Base-by-base conservation (phyloP, 2,113 vertebrate genomes). In the Sebastes schlegelii region DNA sequence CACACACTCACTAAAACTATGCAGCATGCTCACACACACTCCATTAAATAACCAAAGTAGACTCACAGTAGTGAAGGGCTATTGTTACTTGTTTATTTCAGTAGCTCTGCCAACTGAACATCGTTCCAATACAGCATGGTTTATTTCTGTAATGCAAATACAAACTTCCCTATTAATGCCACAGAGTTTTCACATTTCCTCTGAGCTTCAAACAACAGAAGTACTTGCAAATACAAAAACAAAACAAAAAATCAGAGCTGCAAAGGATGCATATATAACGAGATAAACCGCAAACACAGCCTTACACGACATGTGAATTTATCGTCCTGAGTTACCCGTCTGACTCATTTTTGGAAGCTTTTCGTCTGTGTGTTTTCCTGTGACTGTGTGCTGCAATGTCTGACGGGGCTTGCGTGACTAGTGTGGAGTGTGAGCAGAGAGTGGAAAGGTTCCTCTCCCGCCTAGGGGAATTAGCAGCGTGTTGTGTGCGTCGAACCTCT, bases 361-460 rank as follows among this genome's bases (percentile, higher is more conserved):
- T 75, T 62, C 6, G 49, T 84, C 79, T 83, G 85, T 52, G 48
- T 85, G 80, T 80, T 87, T 91, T 80, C 74, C 80, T 79, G 66
- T 81, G 62, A 66, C 52, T 86, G 69, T 62, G 65, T 65, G n/a
- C 46, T 68, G 48, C 75, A 81, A 62, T 60, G 48, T 88, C 77
- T 92, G 89, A 92, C 73, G 83, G 72, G 88, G 89, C 89, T 92
- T 93, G 93, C 90, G 91, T 94, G 92, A 95, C 92, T 93, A 90
- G 91, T 74, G 80, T 62, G 77, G 88, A 89, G 93, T 88, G 91
- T 70, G 85, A 94, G 88, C 85, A 83, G 84, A 91, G 83, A 91
- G 87, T 94, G 90, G 91, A 93, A 94, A 93, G 90, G 93, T 94
- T 95, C 87, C 89, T 92, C 87, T 94, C 82, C 84, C 52, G 93